Evolutionary conservation across 2,797 vertebrate species (phyloP).

Genomic region (Onychomys leucogaster): DNA sequence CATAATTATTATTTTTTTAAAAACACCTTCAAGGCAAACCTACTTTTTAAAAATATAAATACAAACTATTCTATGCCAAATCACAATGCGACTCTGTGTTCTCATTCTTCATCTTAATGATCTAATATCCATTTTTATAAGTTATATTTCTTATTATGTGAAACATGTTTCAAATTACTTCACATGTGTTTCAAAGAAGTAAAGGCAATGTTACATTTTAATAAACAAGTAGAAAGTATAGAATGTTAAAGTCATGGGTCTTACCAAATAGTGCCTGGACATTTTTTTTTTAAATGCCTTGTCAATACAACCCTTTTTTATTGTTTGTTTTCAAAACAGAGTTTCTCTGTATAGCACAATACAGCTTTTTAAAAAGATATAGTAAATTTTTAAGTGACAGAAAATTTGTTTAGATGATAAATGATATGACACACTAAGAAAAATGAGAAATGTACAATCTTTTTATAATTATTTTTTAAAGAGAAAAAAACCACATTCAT

Average conservation of each 20-base stretch:
- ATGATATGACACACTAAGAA: constrained; percentile 57
- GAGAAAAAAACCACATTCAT: constrained; percentile 44
- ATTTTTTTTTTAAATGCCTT: constrained; percentile 17
- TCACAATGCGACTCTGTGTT: constrained; percentile 45
- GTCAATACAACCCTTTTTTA: not conserved
- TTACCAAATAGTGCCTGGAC: constrained; percentile 37
- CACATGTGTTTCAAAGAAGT: constrained; percentile 18
- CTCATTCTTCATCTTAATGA: constrained; percentile 60
- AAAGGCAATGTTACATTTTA: constrained; percentile 49
- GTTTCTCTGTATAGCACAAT: not conserved
- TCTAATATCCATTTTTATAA: constrained; percentile 53
- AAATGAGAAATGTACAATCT: not conserved
- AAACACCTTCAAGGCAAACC: constrained; percentile 63
- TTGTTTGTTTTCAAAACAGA: not conserved
- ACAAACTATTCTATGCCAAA: constrained; percentile 66
- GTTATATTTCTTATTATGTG: constrained; percentile 8
- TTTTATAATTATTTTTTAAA: constrained; percentile 54
- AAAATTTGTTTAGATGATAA: constrained; percentile 59
- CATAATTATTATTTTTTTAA: constrained; percentile 60
- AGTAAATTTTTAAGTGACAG: constrained; percentile 63
- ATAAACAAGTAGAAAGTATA: constrained; percentile 51
- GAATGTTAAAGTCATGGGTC: constrained; percentile 30
- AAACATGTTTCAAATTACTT: constrained; percentile 21
- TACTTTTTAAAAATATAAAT: constrained; percentile 58
- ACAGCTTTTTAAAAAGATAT: constrained; percentile 48